Percentiles rank a stretch among this genome's conserved stretches.
These are phyloP conservation scores for Colistium nudipinnis DNA, from an alignment of 2,113 vertebrate genomes.

Conservation along the genomic window DNA sequence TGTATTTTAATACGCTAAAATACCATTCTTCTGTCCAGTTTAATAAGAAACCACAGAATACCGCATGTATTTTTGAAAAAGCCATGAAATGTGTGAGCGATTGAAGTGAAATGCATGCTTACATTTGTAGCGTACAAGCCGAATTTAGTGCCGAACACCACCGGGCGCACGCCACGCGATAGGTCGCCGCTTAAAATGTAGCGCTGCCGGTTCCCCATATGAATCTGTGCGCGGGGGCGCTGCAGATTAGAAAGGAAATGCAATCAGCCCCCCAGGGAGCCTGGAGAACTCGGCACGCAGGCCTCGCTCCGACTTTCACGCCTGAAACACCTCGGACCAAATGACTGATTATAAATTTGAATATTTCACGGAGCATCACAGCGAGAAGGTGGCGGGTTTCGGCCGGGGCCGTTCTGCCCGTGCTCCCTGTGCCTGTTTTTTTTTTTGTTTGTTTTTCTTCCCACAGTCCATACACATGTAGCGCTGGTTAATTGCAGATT, in stretches of 20 bases:
- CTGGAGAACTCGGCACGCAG: not conserved
- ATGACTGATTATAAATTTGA: not conserved
- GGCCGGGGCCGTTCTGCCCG: too few relatives aligned
- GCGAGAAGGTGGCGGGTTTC: not conserved
- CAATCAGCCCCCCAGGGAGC: not conserved
- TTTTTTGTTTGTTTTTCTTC: too few relatives aligned
- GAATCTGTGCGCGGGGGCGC: not conserved
- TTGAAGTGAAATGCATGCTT: conserved; percentile 1
- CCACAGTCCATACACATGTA: too few relatives aligned
- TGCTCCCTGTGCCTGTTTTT: too few relatives aligned
- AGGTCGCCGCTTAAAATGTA: not conserved
- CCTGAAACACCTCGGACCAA: not conserved
- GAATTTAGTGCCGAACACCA: not conserved
- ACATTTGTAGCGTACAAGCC: conserved; percentile 1
- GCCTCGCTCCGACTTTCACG: not conserved
- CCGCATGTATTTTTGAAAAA: not conserved
- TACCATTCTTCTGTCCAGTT: not conserved
- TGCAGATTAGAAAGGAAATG: not conserved
- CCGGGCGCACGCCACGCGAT: not conserved
- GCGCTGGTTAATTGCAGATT: too few relatives aligned
- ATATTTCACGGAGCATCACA: not conserved
- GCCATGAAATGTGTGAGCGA: not conserved
- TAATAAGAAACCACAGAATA: not conserved
- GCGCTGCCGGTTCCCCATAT: not conserved
- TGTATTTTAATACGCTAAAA: not conserved